Evolutionary conservation across 2,888 invertebrate species (phyloP).

Genomic region (Blera fallax): DNA sequence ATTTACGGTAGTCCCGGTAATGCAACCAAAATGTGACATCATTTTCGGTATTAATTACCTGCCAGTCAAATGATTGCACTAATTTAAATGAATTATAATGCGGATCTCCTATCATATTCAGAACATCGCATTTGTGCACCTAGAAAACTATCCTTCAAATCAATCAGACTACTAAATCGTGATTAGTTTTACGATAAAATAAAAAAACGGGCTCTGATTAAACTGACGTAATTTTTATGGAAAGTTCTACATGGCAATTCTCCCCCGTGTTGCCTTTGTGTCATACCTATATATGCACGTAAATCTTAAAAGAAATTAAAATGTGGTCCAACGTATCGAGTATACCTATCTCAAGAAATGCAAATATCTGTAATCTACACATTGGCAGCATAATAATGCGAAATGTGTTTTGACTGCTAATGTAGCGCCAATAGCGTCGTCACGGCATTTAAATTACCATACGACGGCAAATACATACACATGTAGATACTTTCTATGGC

Average conservation of each 20-base stretch:
- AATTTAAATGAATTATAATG: neutral
- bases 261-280: too few relatives aligned
- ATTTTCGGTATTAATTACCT: neutral
- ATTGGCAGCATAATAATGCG: neutral
- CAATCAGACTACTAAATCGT: neutral
- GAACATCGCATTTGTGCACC: neutral
- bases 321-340: neutral
- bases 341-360: neutral
- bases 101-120: neutral
- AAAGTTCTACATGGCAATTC: neutral
- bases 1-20: slow-evolving; percentile 1
- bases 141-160: neutral
- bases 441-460: neutral
- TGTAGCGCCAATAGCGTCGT: neutral
- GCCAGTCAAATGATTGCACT: neutral
- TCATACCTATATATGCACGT: too few relatives aligned
- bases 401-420: neutral
- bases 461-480: too few relatives aligned
- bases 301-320: neutral
- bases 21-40: neutral
- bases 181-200: neutral
- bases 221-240: neutral
- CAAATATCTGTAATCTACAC: neutral
- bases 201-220: neutral
- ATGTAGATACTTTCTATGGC: slow-evolving; percentile 27